Conservation (phyloP, 2,113 vertebrate genomes). For the Cyphomyrus discorhynchus region DNA sequence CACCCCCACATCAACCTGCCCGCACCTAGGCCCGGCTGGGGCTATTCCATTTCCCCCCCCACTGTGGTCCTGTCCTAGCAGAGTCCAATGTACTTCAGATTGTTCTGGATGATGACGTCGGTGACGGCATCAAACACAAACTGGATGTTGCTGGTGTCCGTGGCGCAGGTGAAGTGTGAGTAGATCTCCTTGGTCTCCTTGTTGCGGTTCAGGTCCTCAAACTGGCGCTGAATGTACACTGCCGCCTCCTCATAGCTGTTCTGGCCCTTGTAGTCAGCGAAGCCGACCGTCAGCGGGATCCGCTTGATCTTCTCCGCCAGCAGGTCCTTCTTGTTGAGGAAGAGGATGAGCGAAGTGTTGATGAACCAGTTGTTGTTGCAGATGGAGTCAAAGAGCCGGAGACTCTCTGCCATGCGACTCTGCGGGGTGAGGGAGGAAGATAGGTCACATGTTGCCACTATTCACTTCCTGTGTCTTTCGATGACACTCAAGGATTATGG, state of each 20-base stretch:
- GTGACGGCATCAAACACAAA: conserved; percentile 99
- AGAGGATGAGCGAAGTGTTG: conserved; percentile 99
- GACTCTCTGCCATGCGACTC: conserved; percentile 98
- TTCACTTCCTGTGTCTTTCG: not conserved
- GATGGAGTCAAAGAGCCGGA: conserved; percentile 97
- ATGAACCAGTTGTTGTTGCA: conserved; percentile 99
- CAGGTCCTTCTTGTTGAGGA: conserved; percentile 99
- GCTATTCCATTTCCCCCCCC: not conserved
- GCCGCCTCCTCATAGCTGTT: conserved; percentile 97
- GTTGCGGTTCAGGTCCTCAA: conserved; percentile 99
- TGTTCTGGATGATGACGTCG: conserved; percentile 99
- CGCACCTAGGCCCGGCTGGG: not conserved
- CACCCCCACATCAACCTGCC: not conserved
- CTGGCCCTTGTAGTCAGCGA: conserved; percentile 95
- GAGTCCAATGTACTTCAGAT: conserved; percentile 98
- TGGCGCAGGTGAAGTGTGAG: conserved; percentile 86
- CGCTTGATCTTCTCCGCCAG: conserved; percentile 97
- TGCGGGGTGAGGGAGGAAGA: conserved; percentile 36
- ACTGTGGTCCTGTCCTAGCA: conserved; percentile 70
- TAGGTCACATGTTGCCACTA: not conserved
- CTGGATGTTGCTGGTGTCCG: conserved; percentile 94
- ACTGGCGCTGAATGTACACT: conserved; percentile 95
- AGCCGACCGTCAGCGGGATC: conserved; percentile 91
- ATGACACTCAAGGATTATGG: not conserved
- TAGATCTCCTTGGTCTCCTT: conserved; percentile 99